Evolutionary conservation across 37 sponge, comb jelly and placozoan species (phyloP).

Genomic region (Halichondria panicea): DNA sequence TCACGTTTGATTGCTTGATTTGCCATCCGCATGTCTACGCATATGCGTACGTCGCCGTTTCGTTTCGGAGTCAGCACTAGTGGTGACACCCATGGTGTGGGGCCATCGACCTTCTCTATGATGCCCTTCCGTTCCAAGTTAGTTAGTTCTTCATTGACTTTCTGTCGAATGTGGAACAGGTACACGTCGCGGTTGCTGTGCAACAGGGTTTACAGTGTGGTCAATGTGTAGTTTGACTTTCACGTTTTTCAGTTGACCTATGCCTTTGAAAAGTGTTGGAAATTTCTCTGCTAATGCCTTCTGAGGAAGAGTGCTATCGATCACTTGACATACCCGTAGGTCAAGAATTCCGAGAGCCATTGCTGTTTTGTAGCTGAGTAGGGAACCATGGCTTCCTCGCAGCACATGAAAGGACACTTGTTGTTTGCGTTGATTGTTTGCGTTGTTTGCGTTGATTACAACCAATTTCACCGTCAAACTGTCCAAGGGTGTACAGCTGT

Average conservation of each 20-base stretch:
- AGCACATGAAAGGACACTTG: constrained; percentile 1
- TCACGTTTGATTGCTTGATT: constrained; percentile 54
- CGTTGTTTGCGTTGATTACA: too few relatives aligned
- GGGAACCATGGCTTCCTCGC: constrained; percentile 34
- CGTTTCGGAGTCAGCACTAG: constrained; percentile 48
- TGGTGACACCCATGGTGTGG: constrained; percentile 54
- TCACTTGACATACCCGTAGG: constrained; percentile 14
- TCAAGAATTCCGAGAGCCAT: constrained; percentile 22
- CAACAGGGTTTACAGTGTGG: constrained; percentile 13
- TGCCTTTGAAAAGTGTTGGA: constrained; percentile 34
- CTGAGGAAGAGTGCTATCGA: not conserved
- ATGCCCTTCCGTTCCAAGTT: constrained; percentile 25
- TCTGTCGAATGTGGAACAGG: constrained; percentile 45
- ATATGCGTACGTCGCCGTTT: constrained; percentile 36
- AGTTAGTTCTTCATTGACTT: constrained; percentile 31
- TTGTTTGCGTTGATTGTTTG: too few relatives aligned
- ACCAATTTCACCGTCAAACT: constrained; percentile 2
- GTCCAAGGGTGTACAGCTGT: not conserved
- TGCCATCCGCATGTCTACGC: constrained; percentile 56
- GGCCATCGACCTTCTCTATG: constrained; percentile 47
- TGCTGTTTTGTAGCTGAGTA: constrained; percentile 45
- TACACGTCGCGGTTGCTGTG: constrained; percentile 34
- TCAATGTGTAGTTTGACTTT: constrained; percentile 55
- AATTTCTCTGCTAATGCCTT: not conserved
- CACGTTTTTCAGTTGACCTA: constrained; percentile 36